Evolutionary conservation across 2,113 vertebrate genomes (phyloP), one percentile per base, ranked within the genome.

Genomic region (Myotis davidii): DNA sequence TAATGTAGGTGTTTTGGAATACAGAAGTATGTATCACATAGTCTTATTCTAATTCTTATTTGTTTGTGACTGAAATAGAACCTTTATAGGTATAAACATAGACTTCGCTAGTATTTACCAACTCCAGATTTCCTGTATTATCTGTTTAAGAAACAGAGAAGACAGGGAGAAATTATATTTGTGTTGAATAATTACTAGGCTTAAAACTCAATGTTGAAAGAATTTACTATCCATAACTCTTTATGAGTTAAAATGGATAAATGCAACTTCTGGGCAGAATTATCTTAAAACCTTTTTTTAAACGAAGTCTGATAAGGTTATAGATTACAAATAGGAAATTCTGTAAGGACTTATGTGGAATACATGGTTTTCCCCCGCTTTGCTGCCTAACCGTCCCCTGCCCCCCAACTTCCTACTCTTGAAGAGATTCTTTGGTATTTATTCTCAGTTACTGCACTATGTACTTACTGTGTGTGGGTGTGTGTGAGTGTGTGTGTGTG

Each of bases 271-370:
- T 90, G 67, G 54, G 32, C 56, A 77, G 29, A 83, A n/a, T 91
- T 29, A 73, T 37, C 78, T 84, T 81, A 93, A 93, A 86, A 29
- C 13, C 14, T 39, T 45, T 82, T 86, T 70, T 32, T 21, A n/a
- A 79, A 48, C 6, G 2, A 25, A 64, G 25, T 73, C 70, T 39
- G 25, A n/a, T 70, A 54, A 16, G 37, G 3, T 65, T 21, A n/a
- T 50, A 32, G 61, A 48, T 83, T 74, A 42, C 39, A 77, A 37
- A 20, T 37, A 72, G 7, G 25, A 50, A 18, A 27, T 90, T 90
- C 65, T 74, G 0, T 81, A 27, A 73, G 70, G 25, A 16, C 37
- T 50, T 10, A 39, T 32, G 5, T 25, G 29, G 64, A 79, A 61
- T 52, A 18, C 6, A 1, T 23, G n/a, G 27, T 10, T 45, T 4